Evolutionary conservation across 2,888 invertebrate genomes (phyloP), one percentile per base, ranked within the genome.

Genomic region (Melangyna quadrimaculata): DNA sequence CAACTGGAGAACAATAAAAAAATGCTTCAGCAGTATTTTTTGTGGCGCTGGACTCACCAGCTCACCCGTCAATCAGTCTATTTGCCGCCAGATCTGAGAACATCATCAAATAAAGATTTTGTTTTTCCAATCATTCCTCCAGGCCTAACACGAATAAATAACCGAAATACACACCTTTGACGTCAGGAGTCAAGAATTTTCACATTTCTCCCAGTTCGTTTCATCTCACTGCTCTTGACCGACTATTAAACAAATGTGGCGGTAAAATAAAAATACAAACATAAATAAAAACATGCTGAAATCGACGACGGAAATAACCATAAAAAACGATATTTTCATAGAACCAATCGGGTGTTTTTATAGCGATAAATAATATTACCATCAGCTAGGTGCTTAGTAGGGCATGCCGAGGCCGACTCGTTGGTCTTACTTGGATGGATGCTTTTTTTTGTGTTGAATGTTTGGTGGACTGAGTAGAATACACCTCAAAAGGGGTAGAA

Each of bases 341-440:
- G 32, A 70, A 14, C 57, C 45, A 75, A 81, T 71, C 65, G 70
- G 70, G 37, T 70, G 74, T 67, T 73, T 57, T 29, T 43, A n/a
- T n/a, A 45, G 72, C 51, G 59, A 27, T 51, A 59, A 59, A 59
- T 72, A 72, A 67, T 35, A 59, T n/a, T n/a, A 45, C 27, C 72
- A 67, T 72, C 78, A 65, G 37, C 65, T 40, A 37, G 29, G 55
- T 12, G 27, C 19, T 40, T 17, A 19, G 53, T 17, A 19, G 53
- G 40, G 24, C n/a, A 27, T n/a, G 8, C 14, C 27, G 51, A 27
- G 1, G 51, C 14, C 14, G 14, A 9, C 12, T 22, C 4, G 19
- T 53, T 27, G 27, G 17, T 7, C 17, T 4, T 7, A n/a, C 5
- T 5, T 19, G 32, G 17, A 29, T 9, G 53, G 29, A 27, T 57